These are phyloP conservation scores for Halocynthia aurantium DNA, from an alignment of 23 tunicate species.

Conservation along the genomic window DNA sequence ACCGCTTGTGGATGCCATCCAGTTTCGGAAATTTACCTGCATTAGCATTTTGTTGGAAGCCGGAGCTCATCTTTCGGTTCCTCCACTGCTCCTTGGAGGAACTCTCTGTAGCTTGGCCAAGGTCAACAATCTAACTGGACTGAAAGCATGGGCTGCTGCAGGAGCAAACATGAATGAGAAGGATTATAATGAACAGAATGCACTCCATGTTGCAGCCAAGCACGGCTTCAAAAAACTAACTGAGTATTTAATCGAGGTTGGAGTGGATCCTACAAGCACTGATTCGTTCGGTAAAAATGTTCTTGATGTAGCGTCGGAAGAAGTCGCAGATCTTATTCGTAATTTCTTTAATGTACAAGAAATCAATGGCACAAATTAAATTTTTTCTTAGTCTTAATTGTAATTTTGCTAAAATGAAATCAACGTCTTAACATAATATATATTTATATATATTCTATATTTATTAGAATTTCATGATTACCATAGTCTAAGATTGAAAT, in stretches of 20 bases:
- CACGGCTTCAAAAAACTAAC: conserved; percentile 10
- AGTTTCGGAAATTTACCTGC: conserved; percentile 15
- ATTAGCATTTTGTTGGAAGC: conserved; percentile 25
- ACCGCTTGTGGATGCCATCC: conserved; percentile 28
- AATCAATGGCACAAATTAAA: too few species aligned
- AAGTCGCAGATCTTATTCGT: too few species aligned
- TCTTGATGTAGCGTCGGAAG: not conserved
- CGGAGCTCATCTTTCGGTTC: conserved; percentile 14
- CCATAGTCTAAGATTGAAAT: too few species aligned
- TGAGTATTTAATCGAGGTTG: not conserved
- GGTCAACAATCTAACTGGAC: conserved; percentile 20
- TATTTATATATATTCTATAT: too few species aligned
- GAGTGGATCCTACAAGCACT: not conserved
- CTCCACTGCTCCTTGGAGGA: not conserved
- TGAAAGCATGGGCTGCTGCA: conserved; percentile 28
- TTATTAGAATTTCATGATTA: too few species aligned
- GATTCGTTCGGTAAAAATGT: conserved; percentile 4
- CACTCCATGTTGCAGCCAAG: conserved; percentile 29
- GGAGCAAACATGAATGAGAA: conserved; percentile 29
- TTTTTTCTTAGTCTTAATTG: too few species aligned
- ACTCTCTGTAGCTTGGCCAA: conserved; percentile 15
- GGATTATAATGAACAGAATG: conserved; percentile 22
- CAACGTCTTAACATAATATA: too few species aligned
- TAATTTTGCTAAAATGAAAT: too few species aligned
- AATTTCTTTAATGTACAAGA: too few species aligned